Percentiles rank a stretch among this genome's conserved stretches.
Evolutionary conservation across 1,140 invertebrate genomes (phyloP).

Genomic region (Pachypsylla venusta): DNA sequence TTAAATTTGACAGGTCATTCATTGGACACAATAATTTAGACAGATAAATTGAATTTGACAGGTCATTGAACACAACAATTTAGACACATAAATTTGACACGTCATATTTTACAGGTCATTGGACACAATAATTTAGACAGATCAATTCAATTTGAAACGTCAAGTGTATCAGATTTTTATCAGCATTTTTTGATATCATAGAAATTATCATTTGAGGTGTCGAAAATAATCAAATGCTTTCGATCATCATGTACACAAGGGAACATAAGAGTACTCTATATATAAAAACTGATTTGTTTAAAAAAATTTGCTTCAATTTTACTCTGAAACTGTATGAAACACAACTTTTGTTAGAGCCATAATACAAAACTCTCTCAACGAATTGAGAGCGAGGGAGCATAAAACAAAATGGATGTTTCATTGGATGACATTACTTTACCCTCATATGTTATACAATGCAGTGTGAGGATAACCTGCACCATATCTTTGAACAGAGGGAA

Average conservation of each 20-base stretch:
- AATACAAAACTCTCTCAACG: too few species aligned
- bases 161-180: constrained; percentile 4
- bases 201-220: not conserved
- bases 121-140: too few species aligned
- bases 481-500: constrained; percentile 9
- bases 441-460: constrained; percentile 5
- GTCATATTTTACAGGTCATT: too few species aligned
- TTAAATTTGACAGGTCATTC: too few species aligned
- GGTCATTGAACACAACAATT: too few species aligned
- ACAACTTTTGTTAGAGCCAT: constrained; percentile 6
- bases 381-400: constrained; percentile 5
- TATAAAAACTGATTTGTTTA: too few species aligned
- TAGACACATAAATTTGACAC: too few species aligned
- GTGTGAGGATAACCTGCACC: not conserved
- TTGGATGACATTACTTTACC: not conserved
- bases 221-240: not conserved
- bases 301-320: not conserved
- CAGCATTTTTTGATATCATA: not conserved
- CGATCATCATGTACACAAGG: constrained; percentile 8
- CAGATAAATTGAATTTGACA: too few species aligned
- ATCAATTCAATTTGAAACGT: too few species aligned
- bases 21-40: too few species aligned
- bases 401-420: constrained; percentile 9
- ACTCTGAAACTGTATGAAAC: not conserved
- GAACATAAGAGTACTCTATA: too few species aligned